Base-by-base conservation (phyloP, 2,888 invertebrate genomes). In the Chaetogeoica ovagalla region DNA sequence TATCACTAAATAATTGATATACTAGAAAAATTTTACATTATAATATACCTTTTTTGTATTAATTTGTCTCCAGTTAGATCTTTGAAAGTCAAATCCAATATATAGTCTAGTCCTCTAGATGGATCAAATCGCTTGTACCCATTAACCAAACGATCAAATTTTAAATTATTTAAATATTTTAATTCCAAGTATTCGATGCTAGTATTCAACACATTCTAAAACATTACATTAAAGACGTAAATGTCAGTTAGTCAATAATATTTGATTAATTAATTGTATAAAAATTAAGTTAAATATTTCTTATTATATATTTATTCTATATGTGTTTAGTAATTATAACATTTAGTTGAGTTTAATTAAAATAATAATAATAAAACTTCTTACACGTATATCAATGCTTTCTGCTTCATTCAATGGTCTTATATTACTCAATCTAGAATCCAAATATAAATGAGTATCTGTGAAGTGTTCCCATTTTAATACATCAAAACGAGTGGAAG, bases 391-490 rank as follows among this genome's bases (percentile, higher is more conserved):
- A 84, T 97, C 96, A 62, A 88, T 85, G 71, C 89, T 88, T 85
- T 92, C 91, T 37, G 91, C 90, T 74, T 90, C 90, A 77, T 88
- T 87, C 62, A 95, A 88, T 77, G 88, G 88, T 76, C 89, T 89
- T 3, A 92, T 88, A 83, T 91, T 93, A 83, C 90, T 90, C 84
- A 92, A 92, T 85, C 96, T 94, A 86, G 93, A 92, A 39, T 93
- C 91, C 86, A 94, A 90, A 86, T 93, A 93, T 60, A 93, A 90
- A 86, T 96, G 94, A 23, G 93, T 92, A 82, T 89, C 89, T 85
- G 96, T 97, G 86, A 98, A 93, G 85, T 93, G 91, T 76, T 93
- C 91, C 94, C 96, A 97, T 65, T 91, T 91, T 70, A 94, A 89
- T 83, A 97, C 90, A 87, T 97, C 95, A 87, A 93, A 93, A 84